Percentiles rank a stretch among this genome's conserved stretches.
Conservation (phyloP, 1,140 invertebrate genomes). For the Drosophila pallidifrons region DNA sequence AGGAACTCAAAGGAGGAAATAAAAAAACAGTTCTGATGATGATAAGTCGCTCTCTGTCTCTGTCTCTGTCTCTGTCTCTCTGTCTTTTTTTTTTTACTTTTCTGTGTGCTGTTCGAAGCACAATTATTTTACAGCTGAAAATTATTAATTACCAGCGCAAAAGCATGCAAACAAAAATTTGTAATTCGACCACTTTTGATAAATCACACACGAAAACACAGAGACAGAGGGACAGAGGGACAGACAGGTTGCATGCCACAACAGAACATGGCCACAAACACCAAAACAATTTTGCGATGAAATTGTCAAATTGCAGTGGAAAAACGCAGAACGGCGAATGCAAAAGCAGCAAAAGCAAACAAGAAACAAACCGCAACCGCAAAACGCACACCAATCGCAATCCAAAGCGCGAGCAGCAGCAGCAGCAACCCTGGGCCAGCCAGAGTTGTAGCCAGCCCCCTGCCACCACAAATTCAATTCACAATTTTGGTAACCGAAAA, state of each 20-base stretch:
- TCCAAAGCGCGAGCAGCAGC: constrained; percentile 65
- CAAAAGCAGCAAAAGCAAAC: constrained; percentile 58
- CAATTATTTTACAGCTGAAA: constrained; percentile 27
- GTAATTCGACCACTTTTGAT: constrained; percentile 69
- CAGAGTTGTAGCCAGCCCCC: background rate
- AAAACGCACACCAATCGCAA: constrained; percentile 45
- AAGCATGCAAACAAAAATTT: constrained; percentile 48
- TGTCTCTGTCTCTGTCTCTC: no score
- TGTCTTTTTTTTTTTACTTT: background rate
- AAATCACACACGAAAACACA: constrained; percentile 51
- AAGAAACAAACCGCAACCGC: constrained; percentile 37
- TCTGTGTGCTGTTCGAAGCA: background rate
- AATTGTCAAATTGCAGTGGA: constrained; percentile 80
- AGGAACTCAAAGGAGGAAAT: constrained; percentile 15
- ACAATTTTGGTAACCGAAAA: constrained; percentile 75
- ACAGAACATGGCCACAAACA: constrained; percentile 71
- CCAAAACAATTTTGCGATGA: constrained; percentile 82
- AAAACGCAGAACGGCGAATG: constrained; percentile 47
- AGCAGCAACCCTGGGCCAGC: background rate
- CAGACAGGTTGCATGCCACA: constrained; percentile 25
- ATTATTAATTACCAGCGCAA: constrained; percentile 63
- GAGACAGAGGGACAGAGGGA: constrained; percentile 4
- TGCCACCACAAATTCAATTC: constrained; percentile 65
- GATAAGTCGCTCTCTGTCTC: background rate
- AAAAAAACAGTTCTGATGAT: background rate